Conservation (phyloP, 2,113 vertebrate genomes). For the Loxodonta africana region DNA sequence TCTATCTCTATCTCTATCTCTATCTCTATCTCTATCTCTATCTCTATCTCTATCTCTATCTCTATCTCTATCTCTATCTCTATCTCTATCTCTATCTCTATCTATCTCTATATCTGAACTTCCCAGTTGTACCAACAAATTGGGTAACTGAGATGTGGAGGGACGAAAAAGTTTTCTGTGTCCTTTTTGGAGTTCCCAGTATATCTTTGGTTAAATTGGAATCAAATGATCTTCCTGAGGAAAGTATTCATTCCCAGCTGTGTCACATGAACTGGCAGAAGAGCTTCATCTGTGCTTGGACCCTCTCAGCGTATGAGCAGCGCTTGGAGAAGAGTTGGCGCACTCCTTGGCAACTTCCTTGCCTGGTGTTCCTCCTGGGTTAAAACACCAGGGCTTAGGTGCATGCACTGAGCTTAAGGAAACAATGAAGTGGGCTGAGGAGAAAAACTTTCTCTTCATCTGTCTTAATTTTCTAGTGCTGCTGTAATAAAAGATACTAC, state of each 20-base stretch:
- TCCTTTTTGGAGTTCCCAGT: background rate
- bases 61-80: no score
- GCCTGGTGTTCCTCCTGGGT: background rate
- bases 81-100: no score
- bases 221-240: background rate
- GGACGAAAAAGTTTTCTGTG: background rate
- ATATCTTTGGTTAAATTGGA: background rate
- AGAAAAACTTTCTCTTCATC: background rate
- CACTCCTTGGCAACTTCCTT: fast-evolving
- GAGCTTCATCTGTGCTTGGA: background rate
- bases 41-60: no score
- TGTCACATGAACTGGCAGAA: background rate
- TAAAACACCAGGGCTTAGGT: fast-evolving
- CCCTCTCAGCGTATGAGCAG: background rate
- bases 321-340: background rate
- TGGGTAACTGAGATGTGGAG: background rate
- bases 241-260: background rate
- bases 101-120: background rate
- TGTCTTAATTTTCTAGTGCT: background rate
- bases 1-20: no score
- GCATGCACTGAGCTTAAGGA: background rate
- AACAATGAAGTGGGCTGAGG: background rate
- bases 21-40: no score
- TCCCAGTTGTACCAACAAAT: background rate
- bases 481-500: background rate